phyloP scores from a whole-genome alignment of 2,113 vertebrate genomes.

The Proterorhinus semilunaris region DNA sequence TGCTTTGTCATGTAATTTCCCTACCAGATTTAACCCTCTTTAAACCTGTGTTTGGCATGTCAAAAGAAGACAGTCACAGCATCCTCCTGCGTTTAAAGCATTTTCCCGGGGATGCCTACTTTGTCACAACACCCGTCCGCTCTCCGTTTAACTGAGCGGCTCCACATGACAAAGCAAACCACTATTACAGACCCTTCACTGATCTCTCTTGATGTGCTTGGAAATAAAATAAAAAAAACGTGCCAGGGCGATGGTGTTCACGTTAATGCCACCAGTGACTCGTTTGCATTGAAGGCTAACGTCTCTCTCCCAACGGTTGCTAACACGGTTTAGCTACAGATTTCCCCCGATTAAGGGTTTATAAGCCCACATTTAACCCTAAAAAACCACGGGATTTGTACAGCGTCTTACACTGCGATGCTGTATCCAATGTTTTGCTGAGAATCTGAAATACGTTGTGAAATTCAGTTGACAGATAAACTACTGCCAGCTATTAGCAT shows the following conservation, averaged over 20 bases:
- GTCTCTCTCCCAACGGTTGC: conserved; percentile 41
- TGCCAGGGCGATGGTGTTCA: background rate
- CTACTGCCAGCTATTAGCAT: conserved; percentile 25
- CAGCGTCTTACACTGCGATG: no score
- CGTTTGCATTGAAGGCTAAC: conserved; percentile 27
- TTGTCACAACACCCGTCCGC: conserved; percentile 6
- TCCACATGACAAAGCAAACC: background rate
- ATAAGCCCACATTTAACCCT: conserved; percentile 12
- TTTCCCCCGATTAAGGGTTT: conserved; percentile 8
- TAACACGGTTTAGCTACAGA: conserved; percentile 36
- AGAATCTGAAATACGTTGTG: no score
- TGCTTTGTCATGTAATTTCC: background rate
- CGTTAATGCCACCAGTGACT: background rate
- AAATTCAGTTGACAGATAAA: conserved; percentile 43
- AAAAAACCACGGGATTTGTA: background rate
- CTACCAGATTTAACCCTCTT: background rate
- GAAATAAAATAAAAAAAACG: background rate
- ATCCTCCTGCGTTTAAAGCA: background rate
- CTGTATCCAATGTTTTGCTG: no score
- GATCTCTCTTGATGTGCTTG: no score
- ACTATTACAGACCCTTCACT: no score
- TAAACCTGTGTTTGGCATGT: background rate
- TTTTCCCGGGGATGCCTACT: background rate
- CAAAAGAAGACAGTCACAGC: background rate
- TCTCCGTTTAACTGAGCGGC: background rate